Base-by-base conservation (phyloP, 2,888 invertebrate species). In the Gymnosoma rotundatum region DNA sequence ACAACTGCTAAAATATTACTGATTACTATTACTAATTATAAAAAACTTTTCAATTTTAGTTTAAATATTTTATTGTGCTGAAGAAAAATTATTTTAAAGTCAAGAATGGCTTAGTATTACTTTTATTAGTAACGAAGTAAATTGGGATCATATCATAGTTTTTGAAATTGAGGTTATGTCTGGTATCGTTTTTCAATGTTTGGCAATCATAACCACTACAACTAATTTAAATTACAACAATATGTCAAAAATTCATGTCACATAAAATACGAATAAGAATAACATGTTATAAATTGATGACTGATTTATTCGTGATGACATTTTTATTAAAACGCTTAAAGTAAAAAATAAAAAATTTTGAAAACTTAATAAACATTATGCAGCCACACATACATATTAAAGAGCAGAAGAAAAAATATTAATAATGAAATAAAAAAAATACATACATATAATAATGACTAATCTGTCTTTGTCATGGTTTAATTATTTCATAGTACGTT, bases 221-320 rank as follows among this genome's bases (percentile, higher is more conserved):
- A n/a, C 48, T 76, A 66, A 79, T 79, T 75, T 66, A 78, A 82
- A 63, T 70, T 66, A 42, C 70, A 76, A 50, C 52, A 52, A 58
- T 60, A 56, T 70, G 7, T 14, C 18, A 12, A 58, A 25, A 78
- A 12, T 54, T 42, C 7, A 78, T 38, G 16, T 7, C 52, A 56
- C 54, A 70, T 36, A n/a, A 45, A 16, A n/a, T 54, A 32, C 48
- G 36, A 48, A 73, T 61, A 8, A 63, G 32, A 42, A 38, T 21
- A 50, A 48, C 36, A 70, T 52, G 21, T 70, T 42, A 36, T 66
- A 42, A 81, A 76, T 75, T 81, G 70, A 81, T 84, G 81, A 84
- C 69, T 52, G 76, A 81, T 74, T 84, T 69, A 69, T 75, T 69
- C 81, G 81, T 74, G 84, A 81, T 84, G 84, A 84, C 81, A 84